Evolutionary conservation across 2,113 vertebrate genomes (phyloP).

Genomic region (Pelusios castaneus): DNA sequence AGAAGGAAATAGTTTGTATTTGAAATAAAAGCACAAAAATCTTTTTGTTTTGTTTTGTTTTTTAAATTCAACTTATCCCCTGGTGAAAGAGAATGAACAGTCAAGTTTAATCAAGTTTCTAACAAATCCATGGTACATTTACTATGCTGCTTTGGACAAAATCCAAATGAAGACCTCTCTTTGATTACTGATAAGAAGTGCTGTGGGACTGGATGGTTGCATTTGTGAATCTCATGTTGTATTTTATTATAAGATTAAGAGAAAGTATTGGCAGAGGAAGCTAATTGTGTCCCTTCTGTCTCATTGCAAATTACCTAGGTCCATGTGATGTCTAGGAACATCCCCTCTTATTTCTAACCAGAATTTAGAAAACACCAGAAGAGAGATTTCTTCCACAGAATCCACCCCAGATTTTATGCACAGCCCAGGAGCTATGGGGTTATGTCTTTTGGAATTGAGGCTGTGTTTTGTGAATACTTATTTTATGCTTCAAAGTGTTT

Average conservation of each 20-base stretch:
- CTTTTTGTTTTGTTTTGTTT: neutral
- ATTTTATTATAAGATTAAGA: neutral
- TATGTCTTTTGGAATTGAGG: too few species aligned
- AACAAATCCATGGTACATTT: neutral
- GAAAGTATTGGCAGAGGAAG: neutral
- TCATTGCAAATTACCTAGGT: neutral
- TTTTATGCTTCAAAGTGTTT: too few species aligned
- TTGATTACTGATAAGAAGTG: neutral
- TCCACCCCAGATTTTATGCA: neutral
- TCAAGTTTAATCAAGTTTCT: slow-evolving; percentile 1
- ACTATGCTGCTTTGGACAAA: neutral
- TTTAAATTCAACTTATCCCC: neutral
- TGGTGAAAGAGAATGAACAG: neutral
- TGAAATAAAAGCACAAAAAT: neutral
- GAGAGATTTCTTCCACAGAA: neutral
- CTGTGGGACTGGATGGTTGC: neutral
- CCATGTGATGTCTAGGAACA: neutral
- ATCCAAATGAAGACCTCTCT: neutral
- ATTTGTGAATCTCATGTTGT: neutral
- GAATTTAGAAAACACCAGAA: neutral
- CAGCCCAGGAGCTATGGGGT: too few species aligned
- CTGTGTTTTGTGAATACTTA: too few species aligned
- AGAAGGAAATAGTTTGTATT: neutral
- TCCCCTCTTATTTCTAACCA: neutral
- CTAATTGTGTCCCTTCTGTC: neutral